Evolutionary conservation across 2,888 invertebrate species (phyloP).

Genomic region (Sphaerophoria rueppellii): DNA sequence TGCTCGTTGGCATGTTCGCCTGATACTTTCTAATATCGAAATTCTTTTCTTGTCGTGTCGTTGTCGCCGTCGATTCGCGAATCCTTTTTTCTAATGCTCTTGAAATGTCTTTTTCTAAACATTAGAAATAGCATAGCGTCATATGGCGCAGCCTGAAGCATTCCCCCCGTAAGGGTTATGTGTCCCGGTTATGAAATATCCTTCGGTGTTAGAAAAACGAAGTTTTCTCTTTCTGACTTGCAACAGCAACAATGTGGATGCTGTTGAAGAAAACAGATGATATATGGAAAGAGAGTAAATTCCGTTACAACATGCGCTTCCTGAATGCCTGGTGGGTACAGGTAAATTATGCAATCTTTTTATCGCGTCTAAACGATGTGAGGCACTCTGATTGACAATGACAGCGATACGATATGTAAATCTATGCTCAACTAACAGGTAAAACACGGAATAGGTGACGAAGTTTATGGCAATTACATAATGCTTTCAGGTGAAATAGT

Average conservation of each 20-base stretch:
- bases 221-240: slow-evolving; percentile 43
- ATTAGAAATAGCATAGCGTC: slow-evolving; percentile 38
- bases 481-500: neutral
- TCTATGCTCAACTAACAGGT: neutral
- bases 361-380: slow-evolving; percentile 58
- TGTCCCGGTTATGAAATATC: slow-evolving; percentile 65
- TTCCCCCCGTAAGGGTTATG: slow-evolving; percentile 28
- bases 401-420: neutral
- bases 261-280: neutral
- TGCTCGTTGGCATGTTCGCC: slow-evolving; percentile 75
- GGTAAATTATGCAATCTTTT: slow-evolving; percentile 82
- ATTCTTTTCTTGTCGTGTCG: slow-evolving; percentile 80
- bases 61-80: slow-evolving; percentile 51
- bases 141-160: neutral
- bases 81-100: slow-evolving; percentile 47
- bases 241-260: neutral
- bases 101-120: slow-evolving; percentile 35
- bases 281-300: slow-evolving; percentile 16
- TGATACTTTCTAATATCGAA: slow-evolving; percentile 81
- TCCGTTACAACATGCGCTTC: slow-evolving; percentile 69
- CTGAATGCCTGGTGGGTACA: slow-evolving; percentile 80
- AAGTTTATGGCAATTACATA: neutral
- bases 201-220: slow-evolving; percentile 59
- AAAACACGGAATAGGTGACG: neutral
- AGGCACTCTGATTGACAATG: slow-evolving; percentile 45